Evolutionary conservation across 2,113 vertebrate genomes (phyloP).

Genomic region (Gnathochromis pfefferi): DNA sequence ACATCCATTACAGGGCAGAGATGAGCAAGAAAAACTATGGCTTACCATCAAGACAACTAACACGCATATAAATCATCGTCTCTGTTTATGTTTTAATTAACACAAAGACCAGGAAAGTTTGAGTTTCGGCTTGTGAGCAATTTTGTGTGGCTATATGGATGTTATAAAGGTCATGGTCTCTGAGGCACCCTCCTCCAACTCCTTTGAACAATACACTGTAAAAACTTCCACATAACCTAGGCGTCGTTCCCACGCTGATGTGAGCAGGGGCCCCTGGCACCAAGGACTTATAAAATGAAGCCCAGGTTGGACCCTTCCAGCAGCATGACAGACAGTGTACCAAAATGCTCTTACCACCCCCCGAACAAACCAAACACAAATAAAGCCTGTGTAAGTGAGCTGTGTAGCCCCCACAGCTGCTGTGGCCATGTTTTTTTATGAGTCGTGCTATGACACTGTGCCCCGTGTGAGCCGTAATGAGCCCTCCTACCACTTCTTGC

Average conservation of each 20-base stretch:
- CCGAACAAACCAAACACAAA: constrained; percentile 35
- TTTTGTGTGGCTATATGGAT: background rate
- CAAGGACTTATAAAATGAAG: constrained; percentile 42
- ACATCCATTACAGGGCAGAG: background rate
- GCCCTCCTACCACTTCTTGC: constrained; percentile 4
- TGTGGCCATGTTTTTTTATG: constrained; percentile 50
- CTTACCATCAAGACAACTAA: background rate
- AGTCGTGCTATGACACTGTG: constrained; percentile 41
- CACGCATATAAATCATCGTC: constrained; percentile 7
- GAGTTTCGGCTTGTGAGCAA: background rate
- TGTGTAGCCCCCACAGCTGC: constrained; percentile 29
- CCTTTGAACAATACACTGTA: constrained; percentile 32
- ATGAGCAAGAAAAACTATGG: constrained; percentile 9
- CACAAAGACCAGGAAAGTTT: background rate
- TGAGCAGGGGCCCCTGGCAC: constrained; percentile 36
- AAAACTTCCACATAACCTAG: constrained; percentile 29
- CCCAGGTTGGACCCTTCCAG: constrained; percentile 36
- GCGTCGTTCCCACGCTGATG: constrained; percentile 57
- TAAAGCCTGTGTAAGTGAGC: constrained; percentile 47
- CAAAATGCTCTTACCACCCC: constrained; percentile 5
- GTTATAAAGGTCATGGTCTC: constrained; percentile 5
- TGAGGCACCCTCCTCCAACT: background rate
- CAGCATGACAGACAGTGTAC: constrained; percentile 47
- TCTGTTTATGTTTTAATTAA: constrained; percentile 5
- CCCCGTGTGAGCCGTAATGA: constrained; percentile 55